Percentiles rank a stretch among this genome's conserved stretches.
Evolutionary conservation across 2,113 vertebrate species (phyloP).

Genomic region (Pituophis catenifer): DNA sequence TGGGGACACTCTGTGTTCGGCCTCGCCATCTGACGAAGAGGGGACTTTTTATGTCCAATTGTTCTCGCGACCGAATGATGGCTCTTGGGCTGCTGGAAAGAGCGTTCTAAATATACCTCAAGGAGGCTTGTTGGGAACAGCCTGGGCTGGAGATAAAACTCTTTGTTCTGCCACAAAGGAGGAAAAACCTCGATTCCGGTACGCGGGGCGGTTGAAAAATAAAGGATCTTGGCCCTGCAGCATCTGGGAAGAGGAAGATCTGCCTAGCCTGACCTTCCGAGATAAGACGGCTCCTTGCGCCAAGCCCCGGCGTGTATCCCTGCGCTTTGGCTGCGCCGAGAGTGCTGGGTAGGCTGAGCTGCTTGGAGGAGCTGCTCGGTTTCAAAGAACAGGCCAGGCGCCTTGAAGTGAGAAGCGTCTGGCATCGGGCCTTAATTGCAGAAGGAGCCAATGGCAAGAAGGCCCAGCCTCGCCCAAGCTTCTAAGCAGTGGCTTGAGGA

Average conservation of each 20-base stretch:
- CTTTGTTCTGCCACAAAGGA: conserved; percentile 9
- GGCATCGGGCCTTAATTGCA: not conserved
- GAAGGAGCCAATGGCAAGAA: not conserved
- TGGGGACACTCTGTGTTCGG: not conserved
- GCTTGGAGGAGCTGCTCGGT: not conserved
- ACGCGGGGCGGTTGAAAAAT: not conserved
- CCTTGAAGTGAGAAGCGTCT: not conserved
- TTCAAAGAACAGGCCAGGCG: not conserved
- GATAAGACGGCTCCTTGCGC: not conserved
- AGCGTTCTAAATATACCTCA: conserved; percentile 9
- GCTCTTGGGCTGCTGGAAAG: not conserved
- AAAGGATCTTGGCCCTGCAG: not conserved
- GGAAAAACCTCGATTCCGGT: not conserved
- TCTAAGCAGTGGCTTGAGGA: not conserved
- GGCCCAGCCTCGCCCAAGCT: not conserved
- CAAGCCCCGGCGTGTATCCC: not conserved
- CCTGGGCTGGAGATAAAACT: not conserved
- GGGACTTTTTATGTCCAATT: conserved; percentile 15
- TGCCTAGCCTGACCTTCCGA: not conserved
- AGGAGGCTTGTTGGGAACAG: not conserved
- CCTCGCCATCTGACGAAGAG: not conserved
- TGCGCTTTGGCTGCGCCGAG: not conserved
- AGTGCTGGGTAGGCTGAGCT: too few species aligned
- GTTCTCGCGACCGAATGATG: not conserved
- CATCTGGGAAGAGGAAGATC: not conserved